Evolutionary conservation across 2,113 vertebrate species (phyloP), one percentile per base, ranked within the genome.

Genomic region (Rhodinocichla rosea): DNA sequence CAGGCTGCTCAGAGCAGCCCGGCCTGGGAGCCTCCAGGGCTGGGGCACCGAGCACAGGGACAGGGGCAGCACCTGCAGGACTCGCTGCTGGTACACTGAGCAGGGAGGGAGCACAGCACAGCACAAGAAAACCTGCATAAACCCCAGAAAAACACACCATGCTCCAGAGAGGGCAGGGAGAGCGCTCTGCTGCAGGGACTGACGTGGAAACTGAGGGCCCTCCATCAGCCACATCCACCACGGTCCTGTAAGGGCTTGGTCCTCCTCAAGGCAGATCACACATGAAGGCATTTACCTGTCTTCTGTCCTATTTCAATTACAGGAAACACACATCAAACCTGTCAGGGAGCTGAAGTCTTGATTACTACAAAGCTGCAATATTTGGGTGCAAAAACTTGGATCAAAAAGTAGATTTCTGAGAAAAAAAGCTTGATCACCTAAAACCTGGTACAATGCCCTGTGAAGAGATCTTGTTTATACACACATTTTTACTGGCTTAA

Each of bases 191-290:
- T 75, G 47, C 70, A 68, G 28, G 22, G 26, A n/a, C 56, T 37
- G 52, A 42, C 24, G 35, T 3, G 15, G 39, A 59, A 74, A 35
- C 13, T 49, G 27, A 75, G 40, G 16, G 6, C 50, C 26, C 35
- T 63, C 42, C 9, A 15, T 3, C 53, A 52, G 18, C 14, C 45
- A 35, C 65, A 28, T 1, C 2, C 0, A 40, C 2, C 7, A 0
- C 5, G 11, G 9, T 57, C 17, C 47, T 39, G 2, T 11, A n/a
- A 68, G 21, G 16, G 20, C 92, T 59, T 47, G 6, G 13, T 35
- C 42, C 30, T 74, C 37, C 44, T 49, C 3, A 0, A 26, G 7
- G 57, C 33, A n/a, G 35, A 24, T 83, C 52, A 70, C 65, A 30
- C 39, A 12, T 0, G 1, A 70, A 67, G 44, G 21, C 5, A 30